Conservation (phyloP, 1,140 invertebrate genomes). For the Drosophila equinoxialis region DNA sequence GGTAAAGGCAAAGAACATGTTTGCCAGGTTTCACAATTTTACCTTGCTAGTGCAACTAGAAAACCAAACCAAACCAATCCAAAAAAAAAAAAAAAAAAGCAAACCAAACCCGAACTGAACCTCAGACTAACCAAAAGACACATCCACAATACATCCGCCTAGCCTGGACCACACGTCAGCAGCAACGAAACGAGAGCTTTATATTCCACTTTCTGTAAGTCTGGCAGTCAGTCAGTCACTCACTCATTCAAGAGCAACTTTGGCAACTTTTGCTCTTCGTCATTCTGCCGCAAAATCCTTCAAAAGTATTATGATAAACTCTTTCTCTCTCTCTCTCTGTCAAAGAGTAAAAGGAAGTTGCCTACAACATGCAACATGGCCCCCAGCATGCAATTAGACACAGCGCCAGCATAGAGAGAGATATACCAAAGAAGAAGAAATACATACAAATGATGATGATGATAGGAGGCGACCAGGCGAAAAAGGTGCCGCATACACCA, state of each 20-base stretch:
- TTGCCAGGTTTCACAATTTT: constrained; percentile 71
- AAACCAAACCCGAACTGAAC: constrained; percentile 11
- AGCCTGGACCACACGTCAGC: constrained; percentile 32
- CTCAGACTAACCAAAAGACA: constrained; percentile 46
- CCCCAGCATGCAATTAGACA: constrained; percentile 62
- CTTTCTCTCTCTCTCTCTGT: not conserved
- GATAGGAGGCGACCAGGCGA: not conserved
- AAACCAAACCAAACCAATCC: constrained; percentile 42
- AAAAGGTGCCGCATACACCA: not conserved
- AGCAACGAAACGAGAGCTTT: constrained; percentile 3
- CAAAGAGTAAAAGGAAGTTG: constrained; percentile 27
- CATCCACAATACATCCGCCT: constrained; percentile 46
- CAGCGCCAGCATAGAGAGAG: constrained; percentile 9
- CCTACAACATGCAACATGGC: constrained; percentile 64
- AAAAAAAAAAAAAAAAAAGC: not conserved
- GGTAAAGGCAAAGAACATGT: constrained; percentile 54
- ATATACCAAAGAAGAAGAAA: not conserved
- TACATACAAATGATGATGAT: not conserved
- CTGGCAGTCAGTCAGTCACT: constrained; percentile 35
- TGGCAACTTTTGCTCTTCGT: constrained; percentile 28
- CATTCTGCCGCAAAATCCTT: constrained; percentile 44
- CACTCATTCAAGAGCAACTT: constrained; percentile 47
- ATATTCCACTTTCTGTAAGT: constrained; percentile 12
- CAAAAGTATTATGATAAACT: constrained; percentile 70
- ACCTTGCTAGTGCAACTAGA: constrained; percentile 46